Conservation (phyloP, 2,888 invertebrate genomes). For the Drosophila neotestacea region DNA sequence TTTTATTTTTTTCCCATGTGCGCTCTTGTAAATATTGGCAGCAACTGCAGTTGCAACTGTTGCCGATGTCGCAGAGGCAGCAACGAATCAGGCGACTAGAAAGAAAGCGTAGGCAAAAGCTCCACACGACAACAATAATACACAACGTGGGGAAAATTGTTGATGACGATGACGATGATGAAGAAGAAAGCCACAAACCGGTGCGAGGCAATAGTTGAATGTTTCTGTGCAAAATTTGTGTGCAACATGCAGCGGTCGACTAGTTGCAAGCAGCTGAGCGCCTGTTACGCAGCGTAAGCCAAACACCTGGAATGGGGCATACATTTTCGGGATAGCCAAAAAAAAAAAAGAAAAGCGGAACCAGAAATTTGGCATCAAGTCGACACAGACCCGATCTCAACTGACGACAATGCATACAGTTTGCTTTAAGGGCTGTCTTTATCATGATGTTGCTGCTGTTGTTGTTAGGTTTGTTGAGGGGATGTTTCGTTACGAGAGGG, state of each 20-base stretch:
- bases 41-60: constrained; percentile 68
- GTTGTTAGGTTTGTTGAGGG: constrained; percentile 27
- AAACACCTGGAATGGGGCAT: constrained; percentile 84
- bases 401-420: background rate
- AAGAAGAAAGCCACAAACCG: constrained; percentile 46
- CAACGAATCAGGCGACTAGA: constrained; percentile 74
- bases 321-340: constrained; percentile 68
- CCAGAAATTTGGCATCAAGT: background rate
- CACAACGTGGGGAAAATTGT: constrained; percentile 31
- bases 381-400: constrained; percentile 7
- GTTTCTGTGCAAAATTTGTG: constrained; percentile 9
- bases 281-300: constrained; percentile 72
- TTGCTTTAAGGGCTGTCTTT: constrained; percentile 49
- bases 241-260: constrained; percentile 44
- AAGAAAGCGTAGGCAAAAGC: constrained; percentile 75
- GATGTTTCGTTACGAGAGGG: constrained; percentile 50
- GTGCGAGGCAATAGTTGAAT: constrained; percentile 34
- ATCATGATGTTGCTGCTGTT: constrained; percentile 9
- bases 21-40: constrained; percentile 2
- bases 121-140: constrained; percentile 9
- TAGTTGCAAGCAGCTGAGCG: constrained; percentile 67
- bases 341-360: constrained; percentile 8
- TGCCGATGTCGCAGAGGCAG: constrained; percentile 55
- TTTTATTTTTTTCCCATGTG: background rate
- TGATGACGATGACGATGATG: constrained; percentile 21